Conservation (phyloP, 2,888 invertebrate genomes). For the Ichneumoninae sp. region DNA sequence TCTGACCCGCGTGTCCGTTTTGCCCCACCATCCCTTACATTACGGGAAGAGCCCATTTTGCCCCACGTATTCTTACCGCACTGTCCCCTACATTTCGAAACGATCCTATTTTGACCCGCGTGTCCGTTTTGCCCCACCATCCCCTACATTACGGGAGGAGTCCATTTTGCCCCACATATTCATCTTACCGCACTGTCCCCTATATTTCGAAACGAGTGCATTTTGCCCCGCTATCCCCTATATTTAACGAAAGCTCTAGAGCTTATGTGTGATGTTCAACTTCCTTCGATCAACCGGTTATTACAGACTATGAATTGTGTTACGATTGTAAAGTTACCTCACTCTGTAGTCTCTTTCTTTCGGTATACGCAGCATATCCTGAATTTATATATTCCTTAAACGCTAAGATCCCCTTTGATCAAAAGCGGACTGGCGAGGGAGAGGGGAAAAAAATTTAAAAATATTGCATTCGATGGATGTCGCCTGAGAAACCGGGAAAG, state of each 20-base stretch:
- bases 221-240: neutral
- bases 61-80: no score
- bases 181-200: no score
- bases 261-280: conserved; percentile 3
- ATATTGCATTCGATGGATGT: conserved; percentile 48
- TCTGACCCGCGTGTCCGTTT: no score
- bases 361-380: neutral
- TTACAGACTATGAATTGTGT: neutral
- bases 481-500: conserved; percentile 48
- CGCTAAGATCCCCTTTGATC: no score
- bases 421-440: neutral
- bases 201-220: neutral
- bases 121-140: no score
- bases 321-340: neutral
- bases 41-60: no score
- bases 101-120: no score
- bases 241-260: neutral
- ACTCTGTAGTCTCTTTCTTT: neutral
- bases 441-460: conserved; percentile 33
- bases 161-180: no score
- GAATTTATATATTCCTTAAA: neutral
- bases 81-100: no score
- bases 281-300: conserved; percentile 9
- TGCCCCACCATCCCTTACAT: no score
- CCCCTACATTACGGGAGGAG: no score